phyloP scores from a whole-genome alignment of 2,888 invertebrate genomes.

The Plebejus anna region DNA sequence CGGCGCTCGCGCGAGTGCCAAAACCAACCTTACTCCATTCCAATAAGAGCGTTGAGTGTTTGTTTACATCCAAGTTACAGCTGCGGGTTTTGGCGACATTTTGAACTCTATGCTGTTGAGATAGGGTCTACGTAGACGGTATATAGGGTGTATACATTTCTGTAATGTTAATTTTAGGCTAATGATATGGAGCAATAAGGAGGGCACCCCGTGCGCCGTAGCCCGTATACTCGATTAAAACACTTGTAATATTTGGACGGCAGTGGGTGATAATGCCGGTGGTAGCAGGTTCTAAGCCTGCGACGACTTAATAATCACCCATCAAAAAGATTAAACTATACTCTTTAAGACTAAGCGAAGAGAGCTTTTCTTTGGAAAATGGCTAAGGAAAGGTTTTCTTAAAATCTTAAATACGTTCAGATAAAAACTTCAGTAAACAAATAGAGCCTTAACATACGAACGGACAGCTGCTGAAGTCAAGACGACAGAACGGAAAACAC shows the following conservation, averaged over 20 bases:
- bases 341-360: neutral
- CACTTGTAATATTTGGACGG: conserved; percentile 29
- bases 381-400: neutral
- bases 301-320: conserved; percentile 1
- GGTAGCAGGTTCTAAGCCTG: neutral
- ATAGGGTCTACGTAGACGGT: conserved; percentile 42
- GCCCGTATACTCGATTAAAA: conserved; percentile 34
- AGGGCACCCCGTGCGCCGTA: conserved; percentile 36
- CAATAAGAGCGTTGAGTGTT: conserved; percentile 45
- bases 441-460: neutral
- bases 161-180: conserved; percentile 70
- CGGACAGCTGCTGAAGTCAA: neutral
- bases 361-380: neutral
- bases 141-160: conserved; percentile 47
- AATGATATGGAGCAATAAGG: conserved; percentile 58
- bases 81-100: conserved; percentile 41
- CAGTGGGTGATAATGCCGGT: conserved; percentile 30
- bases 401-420: neutral
- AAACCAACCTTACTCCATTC: conserved; percentile 48
- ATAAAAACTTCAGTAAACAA: neutral
- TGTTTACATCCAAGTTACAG: conserved; percentile 46
- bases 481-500: no score
- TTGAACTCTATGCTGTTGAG: conserved; percentile 48
- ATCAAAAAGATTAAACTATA: neutral
- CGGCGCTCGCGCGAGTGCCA: conserved; percentile 46